Conservation (phyloP, 1,140 invertebrate species). For the Sesamia nonagrioides region DNA sequence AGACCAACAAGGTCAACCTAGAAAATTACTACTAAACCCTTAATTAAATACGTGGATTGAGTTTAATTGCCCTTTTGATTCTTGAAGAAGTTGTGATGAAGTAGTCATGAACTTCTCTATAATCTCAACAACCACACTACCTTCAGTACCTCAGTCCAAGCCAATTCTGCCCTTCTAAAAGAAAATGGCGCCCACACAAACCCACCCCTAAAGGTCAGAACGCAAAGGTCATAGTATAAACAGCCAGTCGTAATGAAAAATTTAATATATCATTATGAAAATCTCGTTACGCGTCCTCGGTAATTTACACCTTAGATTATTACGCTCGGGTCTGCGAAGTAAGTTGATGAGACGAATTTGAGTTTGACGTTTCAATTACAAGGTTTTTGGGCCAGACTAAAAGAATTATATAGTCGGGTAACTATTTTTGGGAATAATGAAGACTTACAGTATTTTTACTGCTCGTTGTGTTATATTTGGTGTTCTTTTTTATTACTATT, state of each 20-base stretch:
- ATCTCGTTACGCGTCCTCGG: slow-evolving; percentile 10
- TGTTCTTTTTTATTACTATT: too few species aligned
- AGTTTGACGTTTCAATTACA: background rate
- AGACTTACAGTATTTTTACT: too few species aligned
- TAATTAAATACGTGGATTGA: too few species aligned
- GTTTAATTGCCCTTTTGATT: too few species aligned
- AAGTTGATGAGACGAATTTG: slow-evolving; percentile 2
- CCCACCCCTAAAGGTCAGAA: background rate
- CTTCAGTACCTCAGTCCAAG: background rate
- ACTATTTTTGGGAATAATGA: background rate
- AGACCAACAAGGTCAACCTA: too few species aligned
- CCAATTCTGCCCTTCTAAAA: background rate
- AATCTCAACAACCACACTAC: too few species aligned
- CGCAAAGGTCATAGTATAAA: slow-evolving; percentile 16
- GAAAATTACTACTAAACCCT: too few species aligned
- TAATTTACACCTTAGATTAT: slow-evolving; percentile 18
- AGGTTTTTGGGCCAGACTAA: background rate
- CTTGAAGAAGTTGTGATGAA: too few species aligned
- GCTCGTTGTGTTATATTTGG: too few species aligned
- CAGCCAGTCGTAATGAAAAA: slow-evolving; percentile 20
- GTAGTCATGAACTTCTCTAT: too few species aligned
- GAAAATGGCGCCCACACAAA: background rate
- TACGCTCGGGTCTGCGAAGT: background rate
- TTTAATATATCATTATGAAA: slow-evolving; percentile 26
- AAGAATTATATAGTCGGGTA: background rate